Evolutionary conservation across 2,888 invertebrate species (phyloP).

Genomic region (Eugnorisma glareosa): DNA sequence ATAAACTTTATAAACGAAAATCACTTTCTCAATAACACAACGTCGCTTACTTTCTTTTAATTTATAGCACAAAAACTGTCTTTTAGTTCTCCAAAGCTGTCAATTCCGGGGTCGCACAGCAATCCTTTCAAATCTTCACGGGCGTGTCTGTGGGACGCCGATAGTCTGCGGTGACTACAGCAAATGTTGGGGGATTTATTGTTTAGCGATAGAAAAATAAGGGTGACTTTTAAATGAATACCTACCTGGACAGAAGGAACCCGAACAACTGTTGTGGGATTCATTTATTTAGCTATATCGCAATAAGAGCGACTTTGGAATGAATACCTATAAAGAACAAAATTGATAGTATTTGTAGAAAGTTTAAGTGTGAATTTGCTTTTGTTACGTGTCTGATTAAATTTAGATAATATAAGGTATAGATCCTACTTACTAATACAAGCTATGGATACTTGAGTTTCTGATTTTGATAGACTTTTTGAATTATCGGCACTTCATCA

Average conservation of each 20-base stretch:
- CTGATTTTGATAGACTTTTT: background rate
- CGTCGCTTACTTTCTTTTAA: conserved; percentile 6
- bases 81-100: conserved; percentile 45
- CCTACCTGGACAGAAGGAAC: conserved; percentile 22
- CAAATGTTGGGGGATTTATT: conserved; percentile 50
- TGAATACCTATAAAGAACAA: background rate
- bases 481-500: background rate
- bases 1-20: background rate
- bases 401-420: background rate
- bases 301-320: conserved; percentile 8
- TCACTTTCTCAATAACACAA: background rate
- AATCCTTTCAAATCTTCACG: conserved; percentile 72
- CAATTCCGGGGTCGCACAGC: conserved; percentile 48
- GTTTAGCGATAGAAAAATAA: conserved; percentile 17
- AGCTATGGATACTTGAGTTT: background rate
- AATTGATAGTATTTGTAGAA: background rate
- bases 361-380: background rate
- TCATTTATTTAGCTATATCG: conserved; percentile 35
- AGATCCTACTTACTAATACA: background rate
- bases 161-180: conserved; percentile 65
- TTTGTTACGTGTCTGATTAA: no score
- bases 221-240: conserved; percentile 7
- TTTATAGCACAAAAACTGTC: conserved; percentile 30
- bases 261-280: conserved; percentile 43
- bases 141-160: conserved; percentile 65